These are phyloP conservation scores for Drosophila eugracilis DNA, from an alignment of 1,140 invertebrate species.

Conservation along the genomic window DNA sequence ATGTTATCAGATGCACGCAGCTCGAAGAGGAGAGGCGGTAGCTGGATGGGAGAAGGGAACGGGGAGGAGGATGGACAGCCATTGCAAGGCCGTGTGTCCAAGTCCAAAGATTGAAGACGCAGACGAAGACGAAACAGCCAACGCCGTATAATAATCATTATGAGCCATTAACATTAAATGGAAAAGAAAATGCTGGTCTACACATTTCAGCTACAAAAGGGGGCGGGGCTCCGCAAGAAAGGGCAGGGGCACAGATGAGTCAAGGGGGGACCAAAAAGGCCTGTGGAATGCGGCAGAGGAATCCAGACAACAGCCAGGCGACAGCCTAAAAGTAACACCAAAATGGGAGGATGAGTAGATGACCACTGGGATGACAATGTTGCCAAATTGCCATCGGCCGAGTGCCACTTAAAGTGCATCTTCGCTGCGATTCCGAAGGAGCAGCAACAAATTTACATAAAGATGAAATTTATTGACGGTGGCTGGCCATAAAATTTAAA, in stretches of 20 bases:
- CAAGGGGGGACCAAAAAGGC: slow-evolving; percentile 24
- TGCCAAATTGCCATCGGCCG: slow-evolving; percentile 66
- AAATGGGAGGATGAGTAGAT: slow-evolving; percentile 3
- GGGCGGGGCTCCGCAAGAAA: slow-evolving; percentile 18
- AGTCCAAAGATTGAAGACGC: slow-evolving; percentile 57
- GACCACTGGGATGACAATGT: slow-evolving; percentile 66
- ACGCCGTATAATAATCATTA: slow-evolving; percentile 84
- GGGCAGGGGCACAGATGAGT: slow-evolving; percentile 8
- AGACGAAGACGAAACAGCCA: slow-evolving; percentile 78
- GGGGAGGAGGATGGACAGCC: slow-evolving; percentile 19
- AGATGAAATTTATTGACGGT: slow-evolving; percentile 79
- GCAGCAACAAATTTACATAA: slow-evolving; percentile 67
- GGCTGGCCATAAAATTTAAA: slow-evolving; percentile 77
- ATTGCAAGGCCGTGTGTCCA: slow-evolving; percentile 44
- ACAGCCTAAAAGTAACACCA: slow-evolving; percentile 80
- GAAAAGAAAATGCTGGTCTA: slow-evolving; percentile 83
- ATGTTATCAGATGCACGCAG: slow-evolving; percentile 84
- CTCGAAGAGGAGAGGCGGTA: slow-evolving; percentile 36
- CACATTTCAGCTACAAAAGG: slow-evolving; percentile 69
- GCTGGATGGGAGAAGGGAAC: slow-evolving; percentile 20
- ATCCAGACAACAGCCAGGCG: slow-evolving; percentile 70
- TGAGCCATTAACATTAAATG: slow-evolving; percentile 84
- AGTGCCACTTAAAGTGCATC: slow-evolving; percentile 34
- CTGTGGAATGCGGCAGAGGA: slow-evolving; percentile 66
- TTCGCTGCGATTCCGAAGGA: not conserved